Evolutionary conservation across 2,888 invertebrate species (phyloP).

Genomic region (Drosophila acutilabella): DNA sequence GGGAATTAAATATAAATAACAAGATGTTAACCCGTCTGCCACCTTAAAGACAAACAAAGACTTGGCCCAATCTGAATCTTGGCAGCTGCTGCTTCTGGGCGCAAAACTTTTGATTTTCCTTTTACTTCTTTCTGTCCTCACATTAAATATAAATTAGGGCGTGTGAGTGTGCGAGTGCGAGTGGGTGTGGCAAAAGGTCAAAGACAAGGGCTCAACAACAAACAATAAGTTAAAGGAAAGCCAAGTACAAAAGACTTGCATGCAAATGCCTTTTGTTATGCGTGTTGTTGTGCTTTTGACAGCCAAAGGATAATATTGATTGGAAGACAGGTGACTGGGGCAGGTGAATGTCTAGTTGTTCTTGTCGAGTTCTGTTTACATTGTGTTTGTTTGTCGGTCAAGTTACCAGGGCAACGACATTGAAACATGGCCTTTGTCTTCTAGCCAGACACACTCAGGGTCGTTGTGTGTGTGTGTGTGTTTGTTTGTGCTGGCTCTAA

Average conservation of each 20-base stretch:
- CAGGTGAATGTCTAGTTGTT: slow-evolving; percentile 13
- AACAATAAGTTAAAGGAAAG: slow-evolving; percentile 32
- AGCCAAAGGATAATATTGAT: slow-evolving; percentile 74
- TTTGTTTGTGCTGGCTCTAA: slow-evolving; percentile 48
- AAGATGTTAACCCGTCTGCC: slow-evolving; percentile 63
- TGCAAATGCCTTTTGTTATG: slow-evolving; percentile 63
- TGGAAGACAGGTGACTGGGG: slow-evolving; percentile 35
- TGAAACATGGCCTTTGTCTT: slow-evolving; percentile 51
- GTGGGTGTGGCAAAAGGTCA: slow-evolving; percentile 35
- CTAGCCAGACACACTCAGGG: not conserved
- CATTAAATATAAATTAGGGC: slow-evolving; percentile 77
- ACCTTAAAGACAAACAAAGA: slow-evolving; percentile 44
- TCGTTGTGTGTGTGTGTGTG: slow-evolving; percentile 13
- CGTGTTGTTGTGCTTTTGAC: slow-evolving; percentile 62
- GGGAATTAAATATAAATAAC: slow-evolving; percentile 67
- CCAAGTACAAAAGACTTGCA: slow-evolving; percentile 61
- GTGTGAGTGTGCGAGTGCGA: not conserved
- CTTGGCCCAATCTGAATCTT: slow-evolving; percentile 20
- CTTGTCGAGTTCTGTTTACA: slow-evolving; percentile 49
- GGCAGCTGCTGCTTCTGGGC: slow-evolving; percentile 31
- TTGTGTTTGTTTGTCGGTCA: slow-evolving; percentile 55
- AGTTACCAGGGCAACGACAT: slow-evolving; percentile 72
- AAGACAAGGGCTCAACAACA: slow-evolving; percentile 49
- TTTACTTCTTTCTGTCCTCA: slow-evolving; percentile 22
- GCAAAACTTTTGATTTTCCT: slow-evolving; percentile 12